A percentile compares a stretch with the other conserved stretches of the same genome.
These are phyloP conservation scores for Spicauda simplicius DNA, from an alignment of 2,888 invertebrate genomes.

Conservation along the genomic window DNA sequence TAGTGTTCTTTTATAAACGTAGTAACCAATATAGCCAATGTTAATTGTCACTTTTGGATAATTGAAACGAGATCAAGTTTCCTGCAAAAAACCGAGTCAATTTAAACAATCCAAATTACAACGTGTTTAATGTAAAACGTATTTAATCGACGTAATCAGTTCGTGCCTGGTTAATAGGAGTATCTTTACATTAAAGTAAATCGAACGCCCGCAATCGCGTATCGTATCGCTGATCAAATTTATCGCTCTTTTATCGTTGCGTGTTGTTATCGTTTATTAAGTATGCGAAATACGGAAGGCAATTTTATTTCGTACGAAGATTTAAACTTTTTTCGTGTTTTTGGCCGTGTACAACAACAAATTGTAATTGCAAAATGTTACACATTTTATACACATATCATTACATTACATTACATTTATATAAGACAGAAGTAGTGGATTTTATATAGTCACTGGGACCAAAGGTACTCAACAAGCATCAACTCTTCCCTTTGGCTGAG, in stretches of 20 bases:
- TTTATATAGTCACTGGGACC: no score
- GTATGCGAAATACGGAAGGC: slow-evolving; percentile 10
- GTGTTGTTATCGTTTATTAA: slow-evolving; percentile 29
- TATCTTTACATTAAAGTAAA: slow-evolving; percentile 51
- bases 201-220: slow-evolving; percentile 49
- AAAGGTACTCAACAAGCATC: no score
- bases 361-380: no score
- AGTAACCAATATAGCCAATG: not conserved
- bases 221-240: slow-evolving; percentile 48
- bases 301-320: slow-evolving; percentile 5
- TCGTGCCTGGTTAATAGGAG: slow-evolving; percentile 48
- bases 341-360: no score
- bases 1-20: not conserved
- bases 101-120: slow-evolving; percentile 28
- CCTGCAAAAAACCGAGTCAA: slow-evolving; percentile 9
- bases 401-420: no score
- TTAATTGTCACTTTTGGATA: not conserved
- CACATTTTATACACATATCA: no score
- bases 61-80: slow-evolving; percentile 6
- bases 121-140: slow-evolving; percentile 40
- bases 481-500: no score
- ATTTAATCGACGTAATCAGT: slow-evolving; percentile 48
- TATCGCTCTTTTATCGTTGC: slow-evolving; percentile 39
- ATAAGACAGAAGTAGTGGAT: no score
- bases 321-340: not conserved